Evolutionary conservation across 2,888 invertebrate genomes (phyloP), one percentile per base, ranked within the genome.

Genomic region (Argyresthia albistria): DNA sequence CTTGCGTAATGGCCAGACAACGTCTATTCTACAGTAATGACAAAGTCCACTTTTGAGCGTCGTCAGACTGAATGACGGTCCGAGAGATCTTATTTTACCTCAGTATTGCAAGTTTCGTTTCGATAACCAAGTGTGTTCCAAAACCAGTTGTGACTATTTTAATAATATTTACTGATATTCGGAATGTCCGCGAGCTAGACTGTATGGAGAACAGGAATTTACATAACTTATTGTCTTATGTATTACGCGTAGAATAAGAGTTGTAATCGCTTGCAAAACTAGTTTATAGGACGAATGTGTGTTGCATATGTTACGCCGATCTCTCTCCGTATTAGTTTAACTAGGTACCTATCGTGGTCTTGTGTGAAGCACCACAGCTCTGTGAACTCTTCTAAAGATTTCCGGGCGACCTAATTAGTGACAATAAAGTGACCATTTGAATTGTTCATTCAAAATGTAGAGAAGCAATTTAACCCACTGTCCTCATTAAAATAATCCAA

Each of bases 61-160:
- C 25, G 25, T 36, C 9, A 36, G 9, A 36, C 36, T 36, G n/a
- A 3, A 3, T 1, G n/a, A 11, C 39, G 9, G 25, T 39, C 35
- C 12, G 53, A 48, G 52, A 50, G 25, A 53, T 42, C 47, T 50
- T 46, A 25, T 50, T 61, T 65, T 69, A 76, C 71, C 74, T 77
- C 74, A 73, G 68, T 73, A 73, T 73, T 70, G 56, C 62, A 69
- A 43, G 61, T 70, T 68, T 60, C 51, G 56, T 54, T 61, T 59
- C 59, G 57, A 66, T 60, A 58, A 65, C 62, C 60, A 66, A 71
- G 73, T 73, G 73, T 69, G 77, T 80, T 82, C 74, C 68, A 67
- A 63, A 61, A 55, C 56, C 59, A 55, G 48, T 48, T 48, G 48
- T 48, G 50, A 50, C 42, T 50, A 46, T 35, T 39, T 43, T 35